Evolutionary conservation across 1,140 invertebrate species (phyloP), one percentile per base, ranked within the genome.

Genomic region (Hycleus cichorii): DNA sequence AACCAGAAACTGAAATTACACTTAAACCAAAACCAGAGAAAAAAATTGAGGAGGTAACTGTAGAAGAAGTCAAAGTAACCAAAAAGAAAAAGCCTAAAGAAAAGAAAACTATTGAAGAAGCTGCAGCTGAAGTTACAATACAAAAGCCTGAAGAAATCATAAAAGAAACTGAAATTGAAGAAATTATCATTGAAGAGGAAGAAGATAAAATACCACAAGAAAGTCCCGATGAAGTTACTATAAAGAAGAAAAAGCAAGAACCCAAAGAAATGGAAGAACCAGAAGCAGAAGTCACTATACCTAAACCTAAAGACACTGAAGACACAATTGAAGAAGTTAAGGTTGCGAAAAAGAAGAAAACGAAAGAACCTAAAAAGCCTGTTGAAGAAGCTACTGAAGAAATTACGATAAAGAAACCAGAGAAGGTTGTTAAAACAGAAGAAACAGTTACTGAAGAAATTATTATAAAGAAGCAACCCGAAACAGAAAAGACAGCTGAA

Each of bases 281-380:
- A 10, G 47, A 69, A 58, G 48, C 55, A 11, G 74, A 75, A 39
- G 72, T 74, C 2, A 77, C 75, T 49, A 76, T 77, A 58, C 3
- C 27, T 47, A 39, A 40, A 49, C 65, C 73, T 24, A 55, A 59
- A 10, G 57, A 62, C 4, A 67, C 72, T 50, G 58, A 65, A 4
- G 47, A 59, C 4, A 44, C 52, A 6, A 32, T 55, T 11, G 54
- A 69, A 18, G 75, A 76, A 12, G 62, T 75, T 65, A 57, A 67
- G 18, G 11, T 63, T 39, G 47, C 59, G 11, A 73, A 50, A 59
- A 69, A 68, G 40, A 75, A 75, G 58, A 75, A 75, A 39, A 73
- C 75, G 1, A 76, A 75, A 52, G 76, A 77, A 57, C 64, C 72
- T 18, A 56, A 55, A 4, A 49, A 62, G 53, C 32, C 52, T 4